phyloP scores from a whole-genome alignment of 2,888 invertebrate genomes.

The Lepidocyrtoides sp. region DNA sequence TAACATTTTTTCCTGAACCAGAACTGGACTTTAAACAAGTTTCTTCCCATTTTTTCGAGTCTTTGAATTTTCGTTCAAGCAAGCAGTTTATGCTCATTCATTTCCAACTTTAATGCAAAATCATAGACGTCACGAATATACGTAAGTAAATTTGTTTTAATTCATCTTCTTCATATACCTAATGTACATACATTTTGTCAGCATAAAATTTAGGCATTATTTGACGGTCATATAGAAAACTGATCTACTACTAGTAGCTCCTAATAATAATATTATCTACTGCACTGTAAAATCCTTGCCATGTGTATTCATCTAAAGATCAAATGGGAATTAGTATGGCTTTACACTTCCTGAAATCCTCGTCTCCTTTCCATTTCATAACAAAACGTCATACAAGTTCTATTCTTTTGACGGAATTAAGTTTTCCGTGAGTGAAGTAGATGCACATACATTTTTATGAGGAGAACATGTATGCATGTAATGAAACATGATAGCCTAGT shows the following conservation, averaged over 20 bases:
- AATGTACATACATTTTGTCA: too few relatives aligned
- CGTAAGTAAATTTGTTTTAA: too few relatives aligned
- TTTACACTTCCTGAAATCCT: constrained; percentile 68
- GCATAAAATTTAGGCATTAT: too few relatives aligned
- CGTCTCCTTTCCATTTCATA: background rate
- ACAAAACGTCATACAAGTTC: background rate
- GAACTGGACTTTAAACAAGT: background rate
- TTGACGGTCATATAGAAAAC: too few relatives aligned
- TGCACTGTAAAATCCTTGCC: constrained; percentile 2
- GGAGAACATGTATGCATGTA: background rate
- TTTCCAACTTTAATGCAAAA: too few relatives aligned
- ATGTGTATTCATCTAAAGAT: constrained; percentile 37
- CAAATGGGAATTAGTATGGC: constrained; percentile 56
- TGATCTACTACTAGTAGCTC: too few relatives aligned
- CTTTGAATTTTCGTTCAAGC: too few relatives aligned
- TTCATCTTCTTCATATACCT: too few relatives aligned
- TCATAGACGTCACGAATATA: too few relatives aligned
- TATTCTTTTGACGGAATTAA: constrained; percentile 30
- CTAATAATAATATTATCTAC: too few relatives aligned
- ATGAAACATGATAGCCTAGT: constrained; percentile 69
- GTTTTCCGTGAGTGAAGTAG: background rate
- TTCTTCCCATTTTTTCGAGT: background rate
- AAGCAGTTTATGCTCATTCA: too few relatives aligned
- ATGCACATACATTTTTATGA: background rate
- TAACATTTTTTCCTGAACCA: background rate